Evolutionary conservation across 2,888 invertebrate species (phyloP).

Genomic region (Germaria angustata): DNA sequence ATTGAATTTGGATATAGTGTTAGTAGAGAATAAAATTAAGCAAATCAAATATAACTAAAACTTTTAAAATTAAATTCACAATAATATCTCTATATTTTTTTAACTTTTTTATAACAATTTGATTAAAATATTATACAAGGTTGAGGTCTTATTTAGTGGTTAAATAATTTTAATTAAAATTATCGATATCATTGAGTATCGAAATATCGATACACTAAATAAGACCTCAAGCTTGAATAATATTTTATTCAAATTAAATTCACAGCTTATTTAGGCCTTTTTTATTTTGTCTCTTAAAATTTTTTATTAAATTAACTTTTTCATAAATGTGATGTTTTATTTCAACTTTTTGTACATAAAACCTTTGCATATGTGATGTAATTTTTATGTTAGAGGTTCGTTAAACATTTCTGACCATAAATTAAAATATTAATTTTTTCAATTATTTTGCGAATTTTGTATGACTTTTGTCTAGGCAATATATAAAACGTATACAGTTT

Average conservation of each 20-base stretch:
- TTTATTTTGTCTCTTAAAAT: not conserved
- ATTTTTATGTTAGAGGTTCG: slow-evolving; percentile 57
- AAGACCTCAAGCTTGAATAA: too few relatives aligned
- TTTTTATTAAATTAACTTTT: not conserved
- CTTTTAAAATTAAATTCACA: too few relatives aligned
- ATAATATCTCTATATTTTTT: too few relatives aligned
- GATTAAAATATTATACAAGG: not conserved
- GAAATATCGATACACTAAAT: too few relatives aligned
- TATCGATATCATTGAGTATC: too few relatives aligned
- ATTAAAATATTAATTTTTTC: slow-evolving; percentile 62
- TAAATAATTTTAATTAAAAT: too few relatives aligned
- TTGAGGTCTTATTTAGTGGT: not conserved
- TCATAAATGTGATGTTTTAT: not conserved
- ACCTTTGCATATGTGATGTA: slow-evolving; percentile 9
- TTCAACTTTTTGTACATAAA: not conserved
- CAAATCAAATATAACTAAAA: too few relatives aligned
- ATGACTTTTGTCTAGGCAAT: not conserved
- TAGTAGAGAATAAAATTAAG: too few relatives aligned
- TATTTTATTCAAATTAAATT: slow-evolving; percentile 19
- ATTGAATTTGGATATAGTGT: too few relatives aligned
- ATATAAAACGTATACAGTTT: too few relatives aligned
- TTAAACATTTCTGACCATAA: slow-evolving; percentile 55
- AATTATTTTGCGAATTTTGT: slow-evolving; percentile 57
- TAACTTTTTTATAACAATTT: too few relatives aligned
- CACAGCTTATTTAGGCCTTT: not conserved